A percentile compares a stretch with the other conserved stretches of the same genome.
Conservation (phyloP, 2,888 invertebrate genomes). For the Ptychoptera albimana region DNA sequence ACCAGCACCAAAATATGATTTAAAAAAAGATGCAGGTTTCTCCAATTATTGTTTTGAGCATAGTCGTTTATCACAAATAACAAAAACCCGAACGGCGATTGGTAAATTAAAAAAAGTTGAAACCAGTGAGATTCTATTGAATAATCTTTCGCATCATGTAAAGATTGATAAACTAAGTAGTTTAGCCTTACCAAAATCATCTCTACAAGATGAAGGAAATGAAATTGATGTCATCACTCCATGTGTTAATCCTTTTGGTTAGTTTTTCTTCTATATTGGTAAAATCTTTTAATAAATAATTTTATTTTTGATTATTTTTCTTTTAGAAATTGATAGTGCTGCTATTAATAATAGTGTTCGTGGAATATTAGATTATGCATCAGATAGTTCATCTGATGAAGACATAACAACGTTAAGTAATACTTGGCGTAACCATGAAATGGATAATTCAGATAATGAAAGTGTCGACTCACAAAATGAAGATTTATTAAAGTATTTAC, state of each 20-base stretch:
- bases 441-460: conserved; percentile 59
- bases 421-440: conserved; percentile 45
- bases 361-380: conserved; percentile 50
- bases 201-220: conserved; percentile 25
- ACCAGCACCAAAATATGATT: conserved; percentile 58
- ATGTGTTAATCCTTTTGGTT: conserved; percentile 43
- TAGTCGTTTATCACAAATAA: conserved; percentile 44
- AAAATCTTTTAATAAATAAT: conserved; percentile 39
- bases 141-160: conserved; percentile 48
- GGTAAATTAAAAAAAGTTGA: conserved; percentile 44
- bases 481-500: conserved; percentile 50
- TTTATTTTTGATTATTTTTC: not conserved
- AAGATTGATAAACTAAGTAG: conserved; percentile 22
- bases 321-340: conserved; percentile 34
- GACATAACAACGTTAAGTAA: conserved; percentile 45
- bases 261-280: conserved; percentile 14
- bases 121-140: conserved; percentile 47
- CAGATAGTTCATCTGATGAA: conserved; percentile 48
- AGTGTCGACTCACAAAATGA: conserved; percentile 62
- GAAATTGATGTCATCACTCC: conserved; percentile 35
- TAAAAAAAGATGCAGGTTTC: conserved; percentile 41
- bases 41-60: conserved; percentile 53
- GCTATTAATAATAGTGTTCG: conserved; percentile 36
- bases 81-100: conserved; percentile 39
- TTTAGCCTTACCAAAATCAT: conserved; percentile 16